Conservation (phyloP, 1,140 invertebrate species). For the Brachionus sp. region DNA sequence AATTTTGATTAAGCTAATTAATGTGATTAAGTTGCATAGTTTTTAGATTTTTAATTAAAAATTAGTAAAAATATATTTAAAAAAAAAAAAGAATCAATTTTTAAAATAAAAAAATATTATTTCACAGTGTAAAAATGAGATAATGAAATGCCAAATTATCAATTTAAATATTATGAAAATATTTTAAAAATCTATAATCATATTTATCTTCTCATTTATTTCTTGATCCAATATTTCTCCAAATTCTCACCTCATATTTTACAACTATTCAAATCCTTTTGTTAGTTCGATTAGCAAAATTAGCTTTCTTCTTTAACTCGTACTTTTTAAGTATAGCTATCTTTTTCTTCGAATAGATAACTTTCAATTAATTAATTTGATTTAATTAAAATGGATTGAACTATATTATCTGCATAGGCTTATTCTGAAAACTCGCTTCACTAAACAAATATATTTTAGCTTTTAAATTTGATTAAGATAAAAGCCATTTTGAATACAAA, state of each 20-base stretch:
- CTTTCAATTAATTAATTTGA: constrained; percentile 20
- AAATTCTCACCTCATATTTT: not conserved
- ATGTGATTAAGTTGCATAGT: too few relatives aligned
- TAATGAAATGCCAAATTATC: not conserved
- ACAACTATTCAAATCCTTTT: not conserved
- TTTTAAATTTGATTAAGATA: not conserved
- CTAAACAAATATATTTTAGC: not conserved
- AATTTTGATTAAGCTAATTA: too few relatives aligned
- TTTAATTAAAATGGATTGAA: not conserved
- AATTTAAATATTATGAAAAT: not conserved
- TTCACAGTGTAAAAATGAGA: not conserved
- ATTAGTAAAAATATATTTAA: not conserved
- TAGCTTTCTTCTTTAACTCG: not conserved
- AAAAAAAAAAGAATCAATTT: not conserved
- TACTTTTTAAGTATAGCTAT: not conserved
- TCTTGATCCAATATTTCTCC: not conserved
- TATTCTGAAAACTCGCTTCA: not conserved
- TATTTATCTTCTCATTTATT: not conserved
- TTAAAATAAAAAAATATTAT: not conserved
- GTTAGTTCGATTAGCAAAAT: not conserved
- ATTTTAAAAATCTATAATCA: not conserved
- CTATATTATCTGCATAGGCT: not conserved
- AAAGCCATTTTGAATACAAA: not conserved
- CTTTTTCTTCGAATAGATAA: not conserved
- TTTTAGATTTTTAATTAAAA: not conserved